Evolutionary conservation across 2,888 invertebrate species (phyloP), one percentile per base, ranked within the genome.

Genomic region (Watsonalla binaria): DNA sequence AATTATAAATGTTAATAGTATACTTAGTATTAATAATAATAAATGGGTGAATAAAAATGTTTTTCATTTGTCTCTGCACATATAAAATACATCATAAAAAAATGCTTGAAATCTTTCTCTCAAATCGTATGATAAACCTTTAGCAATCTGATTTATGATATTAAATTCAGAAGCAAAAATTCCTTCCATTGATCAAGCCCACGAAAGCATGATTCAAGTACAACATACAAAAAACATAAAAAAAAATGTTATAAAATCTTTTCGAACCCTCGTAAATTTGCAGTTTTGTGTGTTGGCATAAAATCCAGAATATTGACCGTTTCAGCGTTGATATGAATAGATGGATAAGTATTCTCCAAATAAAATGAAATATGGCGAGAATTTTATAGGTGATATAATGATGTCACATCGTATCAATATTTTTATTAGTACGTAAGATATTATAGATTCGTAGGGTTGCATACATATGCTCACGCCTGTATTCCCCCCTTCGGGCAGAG

Each of bases 241-340:
- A 59, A 66, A 67, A 65, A 51, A 42, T 42, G 48, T 56, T 59
- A 59, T 60, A 65, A 65, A 64, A 65, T 60, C 58, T 66, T 66
- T 56, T 59, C 47, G 48, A 47, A 56, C 52, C 60, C 58, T 58
- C 62, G 58, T 68, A 70, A 66, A 66, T 62, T 60, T 56, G 59
- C 62, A 59, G 63, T 66, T 68, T 59, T 61, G 57, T 54, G 58
- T 54, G 56, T 52, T 55, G 51, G 53, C 55, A 60, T 57, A 60
- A 54, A 60, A 50, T 51, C 57, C 54, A 51, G 53, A 51, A 57
- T 55, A 49, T 49, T 49, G 37, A 49, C 49, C 39, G 39, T 35
- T 39, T 49, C 14, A 13, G 9, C 11, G 37, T 37, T 49, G 49
- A 49, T 48, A 33, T n/a, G 48, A 37, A 37, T 37, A 37, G 14